phyloP scores from a whole-genome alignment of 2,113 vertebrate species.

The Brienomyrus longianalis region DNA sequence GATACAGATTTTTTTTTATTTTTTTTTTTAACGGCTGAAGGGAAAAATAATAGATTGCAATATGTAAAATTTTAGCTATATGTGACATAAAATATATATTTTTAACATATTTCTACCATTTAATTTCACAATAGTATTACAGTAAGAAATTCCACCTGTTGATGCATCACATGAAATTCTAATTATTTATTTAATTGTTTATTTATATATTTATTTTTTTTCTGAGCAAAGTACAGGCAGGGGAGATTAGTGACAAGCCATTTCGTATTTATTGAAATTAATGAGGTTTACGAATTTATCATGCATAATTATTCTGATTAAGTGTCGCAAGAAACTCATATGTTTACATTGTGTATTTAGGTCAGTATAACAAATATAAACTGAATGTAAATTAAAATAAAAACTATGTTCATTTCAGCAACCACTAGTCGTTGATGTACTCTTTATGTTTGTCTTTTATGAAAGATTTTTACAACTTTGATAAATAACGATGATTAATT shows the following conservation, averaged over 20 bases:
- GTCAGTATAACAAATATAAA: not conserved
- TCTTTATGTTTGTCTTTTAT: not conserved
- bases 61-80: conserved; percentile 28
- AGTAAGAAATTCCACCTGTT: conserved; percentile 22
- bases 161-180: conserved; percentile 2
- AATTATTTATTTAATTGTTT: not conserved
- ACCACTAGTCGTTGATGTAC: not conserved
- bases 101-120: conserved; percentile 18
- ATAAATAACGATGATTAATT: not conserved
- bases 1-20: not conserved
- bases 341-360: not conserved
- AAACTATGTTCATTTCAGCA: conserved; percentile 8
- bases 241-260: not conserved
- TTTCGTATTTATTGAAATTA: not conserved
- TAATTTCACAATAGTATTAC: conserved; percentile 50
- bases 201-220: not conserved
- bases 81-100: conserved; percentile 19
- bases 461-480: not conserved
- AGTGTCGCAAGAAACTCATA: not conserved
- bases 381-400: conserved; percentile 19
- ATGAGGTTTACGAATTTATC: not conserved
- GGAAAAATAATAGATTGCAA: conserved; percentile 30
- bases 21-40: not conserved
- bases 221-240: not conserved
- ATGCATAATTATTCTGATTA: conserved; percentile 6